These are phyloP conservation scores for Berghia stephanieae DNA, from an alignment of 1,140 invertebrate genomes.

Conservation along the genomic window DNA sequence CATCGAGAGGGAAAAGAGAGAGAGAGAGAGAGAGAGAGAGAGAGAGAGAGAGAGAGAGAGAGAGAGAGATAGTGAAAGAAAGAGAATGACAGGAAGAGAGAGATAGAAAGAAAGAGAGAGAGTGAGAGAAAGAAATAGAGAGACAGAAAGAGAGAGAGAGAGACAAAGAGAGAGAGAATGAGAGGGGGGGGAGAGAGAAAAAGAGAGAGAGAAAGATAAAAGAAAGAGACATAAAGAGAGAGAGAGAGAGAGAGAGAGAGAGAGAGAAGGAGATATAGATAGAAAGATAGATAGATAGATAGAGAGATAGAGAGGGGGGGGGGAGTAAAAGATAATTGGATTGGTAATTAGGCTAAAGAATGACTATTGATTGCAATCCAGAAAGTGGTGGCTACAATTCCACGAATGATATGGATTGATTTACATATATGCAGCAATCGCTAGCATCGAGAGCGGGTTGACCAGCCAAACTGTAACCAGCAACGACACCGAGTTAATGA, in stretches of 20 bases:
- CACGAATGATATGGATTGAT: too few species aligned
- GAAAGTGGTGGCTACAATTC: too few species aligned
- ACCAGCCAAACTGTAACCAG: too few species aligned
- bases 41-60: not conserved
- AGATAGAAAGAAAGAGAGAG: not conserved
- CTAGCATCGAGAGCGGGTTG: too few species aligned
- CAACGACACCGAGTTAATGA: too few species aligned
- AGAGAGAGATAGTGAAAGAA: constrained; percentile 21
- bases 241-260: not conserved
- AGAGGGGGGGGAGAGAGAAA: not conserved
- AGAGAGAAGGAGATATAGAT: not conserved
- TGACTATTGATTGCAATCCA: too few species aligned
- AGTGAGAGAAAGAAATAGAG: not conserved
- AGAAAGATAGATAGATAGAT: too few species aligned
- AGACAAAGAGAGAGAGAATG: constrained; percentile 13
- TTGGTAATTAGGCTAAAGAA: too few species aligned
- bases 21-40: not conserved
- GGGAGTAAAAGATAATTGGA: too few species aligned
- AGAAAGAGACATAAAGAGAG: not conserved
- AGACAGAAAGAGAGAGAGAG: constrained; percentile 1
- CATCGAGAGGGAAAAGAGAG: not conserved
- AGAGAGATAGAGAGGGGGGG: too few species aligned
- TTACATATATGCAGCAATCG: too few species aligned
- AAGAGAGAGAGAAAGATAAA: too few species aligned
- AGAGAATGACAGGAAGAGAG: constrained; percentile 18